Evolutionary conservation across 2,888 invertebrate genomes (phyloP).

Genomic region (Hofmannophila pseudospretella): DNA sequence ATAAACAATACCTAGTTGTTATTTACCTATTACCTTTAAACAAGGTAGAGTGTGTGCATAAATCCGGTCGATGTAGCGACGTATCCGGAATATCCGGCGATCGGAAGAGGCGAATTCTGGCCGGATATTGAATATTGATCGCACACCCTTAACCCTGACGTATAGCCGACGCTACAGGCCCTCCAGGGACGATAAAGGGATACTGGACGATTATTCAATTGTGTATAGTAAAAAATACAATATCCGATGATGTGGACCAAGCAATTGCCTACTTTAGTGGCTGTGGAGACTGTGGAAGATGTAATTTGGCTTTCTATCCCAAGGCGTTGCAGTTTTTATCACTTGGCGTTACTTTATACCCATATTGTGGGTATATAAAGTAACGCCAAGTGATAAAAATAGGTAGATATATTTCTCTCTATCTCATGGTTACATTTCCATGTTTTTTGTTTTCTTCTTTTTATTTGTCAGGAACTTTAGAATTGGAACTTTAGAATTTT

Average conservation of each 20-base stretch:
- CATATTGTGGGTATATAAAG: too few relatives aligned
- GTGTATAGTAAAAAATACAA: slow-evolving; percentile 32
- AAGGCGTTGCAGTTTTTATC: too few relatives aligned
- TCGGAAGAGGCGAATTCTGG: slow-evolving; percentile 71
- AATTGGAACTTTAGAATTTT: too few relatives aligned
- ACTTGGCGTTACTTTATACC: too few relatives aligned
- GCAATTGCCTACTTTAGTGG: too few relatives aligned
- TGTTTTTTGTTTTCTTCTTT: too few relatives aligned
- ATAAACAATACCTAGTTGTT: neutral
- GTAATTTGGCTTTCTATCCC: too few relatives aligned
- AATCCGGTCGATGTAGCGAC: slow-evolving; percentile 46
- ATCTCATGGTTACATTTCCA: too few relatives aligned
- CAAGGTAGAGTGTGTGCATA: slow-evolving; percentile 25
- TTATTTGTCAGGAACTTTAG: too few relatives aligned
- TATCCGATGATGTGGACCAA: slow-evolving; percentile 10
- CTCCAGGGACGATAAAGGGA: slow-evolving; percentile 52
- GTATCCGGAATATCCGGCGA: slow-evolving; percentile 56
- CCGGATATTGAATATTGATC: slow-evolving; percentile 78
- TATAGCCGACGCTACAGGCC: slow-evolving; percentile 61
- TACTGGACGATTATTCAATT: slow-evolving; percentile 63
- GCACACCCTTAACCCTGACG: slow-evolving; percentile 72
- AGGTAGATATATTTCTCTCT: too few relatives aligned
- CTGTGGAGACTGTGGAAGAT: too few relatives aligned
- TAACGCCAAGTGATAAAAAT: too few relatives aligned
- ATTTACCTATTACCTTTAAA: neutral